Base-by-base conservation (phyloP, 2,888 invertebrate species). In the Troides oblongomaculatus region DNA sequence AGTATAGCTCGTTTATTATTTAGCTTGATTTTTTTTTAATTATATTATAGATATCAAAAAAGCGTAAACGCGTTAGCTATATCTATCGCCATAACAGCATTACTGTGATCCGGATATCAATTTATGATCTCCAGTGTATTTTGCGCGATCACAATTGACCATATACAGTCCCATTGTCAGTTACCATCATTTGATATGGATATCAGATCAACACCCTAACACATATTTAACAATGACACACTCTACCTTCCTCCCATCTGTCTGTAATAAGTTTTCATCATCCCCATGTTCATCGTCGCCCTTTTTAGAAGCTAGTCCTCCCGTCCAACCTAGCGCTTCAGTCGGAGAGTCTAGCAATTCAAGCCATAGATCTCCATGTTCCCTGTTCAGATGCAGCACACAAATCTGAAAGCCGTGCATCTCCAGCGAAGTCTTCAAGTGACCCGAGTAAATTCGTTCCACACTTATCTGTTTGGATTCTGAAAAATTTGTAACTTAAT, bases 381-480 rank as follows among this genome's bases (percentile, higher is more conserved):
- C 78, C 68, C 93, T 84, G 17, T 86, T 87, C 14, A 95, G 79
- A 74, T 94, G 94, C 14, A 96, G 78, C 23, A 97, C 75, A 18
- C 96, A 95, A 39, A 98, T 91, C 74, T 96, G 96, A 76, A 97
- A 92, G 10, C 97, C 97, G 67, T 95, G 94, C 94, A 96, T 96
- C 78, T 97, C 95, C 62, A 97, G 83, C 0, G 97, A 96, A 0
- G 97, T 96, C 88, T 97, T 94, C 72, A 95, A 90, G 74, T 88
- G 90, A 0, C 93, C 93, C 72, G 93, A 89, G 82, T 93, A 94
- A 56, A 94, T 86, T 50, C 95, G 92, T 72, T 92, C 92, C 5
- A 93, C 87, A 63, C 70, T 78, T 56, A 94, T 89, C 7, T 90
- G 85, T 65, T 85, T 88, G 53, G 72, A 80, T 72, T 84, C 93